Evolutionary conservation across 1,140 invertebrate genomes (phyloP).

Genomic region (Papilio xuthus): DNA sequence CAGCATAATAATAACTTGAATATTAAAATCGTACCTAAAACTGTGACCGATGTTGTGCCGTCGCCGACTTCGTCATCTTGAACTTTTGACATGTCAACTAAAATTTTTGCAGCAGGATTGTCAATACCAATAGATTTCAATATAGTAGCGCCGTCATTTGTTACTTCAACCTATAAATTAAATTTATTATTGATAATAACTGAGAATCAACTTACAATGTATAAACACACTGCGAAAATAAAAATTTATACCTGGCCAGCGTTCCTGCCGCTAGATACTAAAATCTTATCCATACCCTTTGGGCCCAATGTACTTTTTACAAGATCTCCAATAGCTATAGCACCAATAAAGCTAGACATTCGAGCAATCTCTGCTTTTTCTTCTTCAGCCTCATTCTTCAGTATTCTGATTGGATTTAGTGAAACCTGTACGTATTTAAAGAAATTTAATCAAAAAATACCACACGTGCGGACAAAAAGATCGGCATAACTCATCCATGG

Average conservation of each 20-base stretch:
- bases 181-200: conserved; percentile 5
- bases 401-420: conserved; percentile 95
- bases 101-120: conserved; percentile 99
- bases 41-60: conserved; percentile 99
- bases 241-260: conserved; percentile 83
- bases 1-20: background rate
- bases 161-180: conserved; percentile 91
- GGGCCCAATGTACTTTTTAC: conserved; percentile 99
- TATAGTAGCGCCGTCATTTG: conserved; percentile 99
- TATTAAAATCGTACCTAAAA: conserved; percentile 85
- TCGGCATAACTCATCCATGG: conserved; percentile 39
- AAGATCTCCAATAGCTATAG: conserved; percentile 98
- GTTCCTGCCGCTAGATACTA: conserved; percentile 92
- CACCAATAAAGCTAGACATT: conserved; percentile 98
- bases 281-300: conserved; percentile 99
- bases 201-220: background rate
- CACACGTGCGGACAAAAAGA: conserved; percentile 63
- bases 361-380: conserved; percentile 98
- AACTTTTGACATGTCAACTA: conserved; percentile 99
- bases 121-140: conserved; percentile 98
- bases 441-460: conserved; percentile 46
- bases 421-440: conserved; percentile 84
- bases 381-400: conserved; percentile 98
- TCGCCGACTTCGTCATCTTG: conserved; percentile 99
- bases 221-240: background rate